These are phyloP conservation scores for Urocitellus parryii DNA, from an alignment of 2,113 vertebrate genomes.

Conservation along the genomic window DNA sequence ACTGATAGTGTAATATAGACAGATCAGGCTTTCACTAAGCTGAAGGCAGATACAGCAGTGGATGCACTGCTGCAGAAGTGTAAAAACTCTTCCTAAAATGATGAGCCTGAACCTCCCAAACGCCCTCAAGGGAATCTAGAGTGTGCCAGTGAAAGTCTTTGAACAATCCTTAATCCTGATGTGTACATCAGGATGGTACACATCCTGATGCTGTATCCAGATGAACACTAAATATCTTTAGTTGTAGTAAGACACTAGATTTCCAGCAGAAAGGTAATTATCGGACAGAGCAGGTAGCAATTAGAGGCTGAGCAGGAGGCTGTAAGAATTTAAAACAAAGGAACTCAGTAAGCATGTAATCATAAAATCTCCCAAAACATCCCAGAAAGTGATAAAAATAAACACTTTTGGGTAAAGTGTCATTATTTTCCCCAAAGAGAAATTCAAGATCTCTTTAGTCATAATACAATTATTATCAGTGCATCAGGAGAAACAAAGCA, in stretches of 20 bases:
- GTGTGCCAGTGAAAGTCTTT: conserved; percentile 1
- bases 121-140: neutral
- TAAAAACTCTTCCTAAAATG: neutral
- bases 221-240: neutral
- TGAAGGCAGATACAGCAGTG: neutral
- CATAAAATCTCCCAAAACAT: conserved; percentile 62
- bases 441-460: conserved; percentile 17
- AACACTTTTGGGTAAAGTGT: neutral
- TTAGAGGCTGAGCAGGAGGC: conserved; percentile 51
- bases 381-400: conserved; percentile 58
- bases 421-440: neutral
- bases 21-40: neutral
- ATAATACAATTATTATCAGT: conserved; percentile 3
- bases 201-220: neutral
- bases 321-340: conserved; percentile 69
- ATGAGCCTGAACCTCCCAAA: neutral
- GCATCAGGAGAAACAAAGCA: neutral
- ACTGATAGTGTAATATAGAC: neutral
- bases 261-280: conserved; percentile 8
- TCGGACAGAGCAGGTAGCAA: conserved; percentile 39
- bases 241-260: neutral
- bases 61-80: neutral
- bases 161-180: neutral
- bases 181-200: too few species aligned
- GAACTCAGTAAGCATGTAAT: neutral